Evolutionary conservation across 1,140 invertebrate species (phyloP).

Genomic region (Nephotettix cincticeps): DNA sequence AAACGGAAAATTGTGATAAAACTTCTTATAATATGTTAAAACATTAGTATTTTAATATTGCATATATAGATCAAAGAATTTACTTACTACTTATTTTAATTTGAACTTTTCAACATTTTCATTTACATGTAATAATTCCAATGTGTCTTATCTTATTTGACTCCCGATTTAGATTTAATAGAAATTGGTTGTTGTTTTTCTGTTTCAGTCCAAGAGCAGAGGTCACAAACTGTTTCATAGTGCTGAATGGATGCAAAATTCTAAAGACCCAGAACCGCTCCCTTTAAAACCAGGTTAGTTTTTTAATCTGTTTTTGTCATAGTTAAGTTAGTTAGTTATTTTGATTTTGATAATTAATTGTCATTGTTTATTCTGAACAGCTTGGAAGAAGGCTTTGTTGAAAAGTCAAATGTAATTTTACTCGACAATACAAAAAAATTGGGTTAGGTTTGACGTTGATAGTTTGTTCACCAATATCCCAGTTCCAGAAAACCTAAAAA

Average conservation of each 20-base stretch:
- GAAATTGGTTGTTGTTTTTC: neutral
- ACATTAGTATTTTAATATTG: neutral
- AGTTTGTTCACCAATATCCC: too few relatives aligned
- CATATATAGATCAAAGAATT: neutral
- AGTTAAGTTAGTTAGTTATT: too few relatives aligned
- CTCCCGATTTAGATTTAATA: neutral
- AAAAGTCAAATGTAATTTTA: too few relatives aligned
- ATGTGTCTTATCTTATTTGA: neutral
- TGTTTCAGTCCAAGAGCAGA: neutral
- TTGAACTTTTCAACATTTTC: neutral
- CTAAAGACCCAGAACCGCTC: neutral
- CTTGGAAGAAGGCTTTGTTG: too few relatives aligned
- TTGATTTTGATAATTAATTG: too few relatives aligned
- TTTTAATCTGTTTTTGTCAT: too few relatives aligned
- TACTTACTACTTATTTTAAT: neutral
- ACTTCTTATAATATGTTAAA: neutral
- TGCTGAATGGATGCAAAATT: neutral
- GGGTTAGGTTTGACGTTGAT: too few relatives aligned
- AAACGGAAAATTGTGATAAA: too few relatives aligned
- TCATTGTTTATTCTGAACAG: too few relatives aligned
- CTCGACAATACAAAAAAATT: too few relatives aligned
- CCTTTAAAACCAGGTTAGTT: too few relatives aligned
- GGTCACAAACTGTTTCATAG: constrained; percentile 5
- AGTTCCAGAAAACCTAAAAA: too few relatives aligned
- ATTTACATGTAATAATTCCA: neutral